A percentile compares a stretch with the other conserved stretches of the same genome.
phyloP scores from a whole-genome alignment of 2,797 vertebrate genomes.

The Dryobates pubescens region DNA sequence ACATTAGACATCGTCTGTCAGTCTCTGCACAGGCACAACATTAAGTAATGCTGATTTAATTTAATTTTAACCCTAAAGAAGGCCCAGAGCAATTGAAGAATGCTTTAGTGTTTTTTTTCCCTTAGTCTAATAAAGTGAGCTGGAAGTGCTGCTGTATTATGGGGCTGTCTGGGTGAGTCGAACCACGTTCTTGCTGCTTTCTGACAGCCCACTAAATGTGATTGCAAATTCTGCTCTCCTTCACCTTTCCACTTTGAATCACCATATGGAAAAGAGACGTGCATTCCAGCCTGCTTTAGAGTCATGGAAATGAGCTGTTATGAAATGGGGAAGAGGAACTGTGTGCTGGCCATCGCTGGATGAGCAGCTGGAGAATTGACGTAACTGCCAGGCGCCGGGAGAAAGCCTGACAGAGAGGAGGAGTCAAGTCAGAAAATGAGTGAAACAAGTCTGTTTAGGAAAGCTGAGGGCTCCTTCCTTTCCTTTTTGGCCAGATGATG shows the following conservation, averaged over 20 bases:
- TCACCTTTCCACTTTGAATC: not conserved
- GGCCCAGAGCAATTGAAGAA: not conserved
- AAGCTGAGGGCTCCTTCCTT: not conserved
- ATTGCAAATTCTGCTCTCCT: not conserved
- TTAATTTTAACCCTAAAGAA: not conserved
- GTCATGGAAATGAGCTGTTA: constrained; percentile 11
- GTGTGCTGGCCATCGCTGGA: constrained; percentile 12
- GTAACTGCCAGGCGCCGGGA: not conserved
- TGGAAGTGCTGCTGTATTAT: too few relatives aligned
- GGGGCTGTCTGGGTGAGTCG: not conserved
- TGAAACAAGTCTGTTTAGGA: not conserved
- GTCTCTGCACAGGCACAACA: not conserved
- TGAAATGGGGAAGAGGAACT: not conserved
- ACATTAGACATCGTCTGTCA: not conserved
- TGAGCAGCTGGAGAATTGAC: constrained; percentile 48
- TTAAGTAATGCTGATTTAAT: not conserved
- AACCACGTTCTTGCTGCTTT: not conserved
- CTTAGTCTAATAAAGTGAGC: not conserved
- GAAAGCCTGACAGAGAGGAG: not conserved
- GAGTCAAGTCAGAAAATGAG: not conserved
- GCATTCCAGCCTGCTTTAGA: not conserved
- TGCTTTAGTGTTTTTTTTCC: not conserved
- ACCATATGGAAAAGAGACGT: not conserved
- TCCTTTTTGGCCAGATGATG: not conserved
- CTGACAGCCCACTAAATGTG: not conserved